Percentiles rank a stretch among this genome's conserved stretches.
These are phyloP conservation scores for Arctia plantaginis DNA, from an alignment of 2,888 invertebrate species.

Conservation along the genomic window DNA sequence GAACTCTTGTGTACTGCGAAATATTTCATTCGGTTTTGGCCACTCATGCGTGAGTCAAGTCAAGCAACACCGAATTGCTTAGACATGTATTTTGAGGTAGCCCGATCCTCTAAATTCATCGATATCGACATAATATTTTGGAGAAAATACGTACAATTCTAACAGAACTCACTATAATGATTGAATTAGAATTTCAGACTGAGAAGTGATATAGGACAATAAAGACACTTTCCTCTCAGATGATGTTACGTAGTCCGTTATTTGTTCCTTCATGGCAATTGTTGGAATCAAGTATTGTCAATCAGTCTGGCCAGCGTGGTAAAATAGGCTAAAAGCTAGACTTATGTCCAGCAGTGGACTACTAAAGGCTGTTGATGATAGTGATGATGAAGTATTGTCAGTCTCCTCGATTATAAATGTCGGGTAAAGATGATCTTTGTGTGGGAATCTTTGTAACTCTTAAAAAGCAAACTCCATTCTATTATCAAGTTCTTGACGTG, in stretches of 20 bases:
- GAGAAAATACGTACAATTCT: neutral
- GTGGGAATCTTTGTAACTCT: no score
- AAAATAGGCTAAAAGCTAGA: no score
- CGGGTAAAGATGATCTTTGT: no score
- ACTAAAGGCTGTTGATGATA: no score
- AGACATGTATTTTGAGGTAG: neutral
- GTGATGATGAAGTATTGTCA: no score
- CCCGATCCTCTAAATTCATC: neutral
- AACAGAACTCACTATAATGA: neutral
- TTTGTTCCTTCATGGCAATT: neutral
- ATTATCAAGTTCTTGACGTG: no score
- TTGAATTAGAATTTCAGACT: neutral
- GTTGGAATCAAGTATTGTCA: neutral
- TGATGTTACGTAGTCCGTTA: neutral
- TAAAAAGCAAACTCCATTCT: no score
- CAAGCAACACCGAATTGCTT: neutral
- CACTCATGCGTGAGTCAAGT: constrained; percentile 1
- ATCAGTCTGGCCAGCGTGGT: no score
- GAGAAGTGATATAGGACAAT: no score
- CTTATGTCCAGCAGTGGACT: no score
- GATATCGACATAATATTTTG: neutral
- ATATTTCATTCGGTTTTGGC: neutral
- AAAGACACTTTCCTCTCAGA: no score
- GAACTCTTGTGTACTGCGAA: neutral
- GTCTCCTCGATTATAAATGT: no score